Base-by-base conservation (phyloP, 2,113 vertebrate species). In the Camelus bactrianus region DNA sequence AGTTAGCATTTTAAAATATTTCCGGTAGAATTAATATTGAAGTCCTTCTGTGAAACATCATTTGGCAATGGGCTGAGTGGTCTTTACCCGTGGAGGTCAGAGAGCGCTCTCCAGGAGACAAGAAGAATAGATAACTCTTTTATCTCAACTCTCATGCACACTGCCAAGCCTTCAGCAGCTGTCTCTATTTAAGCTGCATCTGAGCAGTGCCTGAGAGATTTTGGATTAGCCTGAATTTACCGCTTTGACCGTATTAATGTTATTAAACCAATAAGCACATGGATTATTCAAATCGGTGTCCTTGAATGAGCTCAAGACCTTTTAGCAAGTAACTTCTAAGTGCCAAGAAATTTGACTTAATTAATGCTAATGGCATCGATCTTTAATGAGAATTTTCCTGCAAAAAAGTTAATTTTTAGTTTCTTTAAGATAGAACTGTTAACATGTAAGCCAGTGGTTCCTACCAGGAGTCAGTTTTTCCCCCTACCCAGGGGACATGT, bases 221-320 rank as follows among this genome's bases (percentile, higher is more conserved):
- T 48, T 86, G 73, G 82, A 93, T 94, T 96, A 94, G 64, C 60
- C 42, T 35, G 76, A 96, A 89, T 50, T 83, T 80, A 38, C 79
- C 67, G 13, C 93, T 95, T 95, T 91, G 73, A 96, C 69, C 8
- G 0, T 77, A 80, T 93, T 92, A 94, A 54, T 91, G 81, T 92
- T 87, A 97, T 96, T 96, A 97, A 96, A 82, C 64, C 64, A 46
- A 7, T 89, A 91, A 96, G 26, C 73, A 60, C 60, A 32, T 42
- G 82, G 82, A 93, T 97, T 97, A 95, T 96, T 93, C 89, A 97
- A 95, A 97, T 91, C 8, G 3, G 26, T 81, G 38, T 94, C 65
- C 81, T 96, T 97, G 79, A 96, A 91, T 93, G 62, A 89, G 58
- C 91, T 88, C 48, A 67, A 97, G 77, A 82, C 32, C 32, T 94